Conservation (phyloP, 2,113 vertebrate genomes). For the Rhea americana region DNA sequence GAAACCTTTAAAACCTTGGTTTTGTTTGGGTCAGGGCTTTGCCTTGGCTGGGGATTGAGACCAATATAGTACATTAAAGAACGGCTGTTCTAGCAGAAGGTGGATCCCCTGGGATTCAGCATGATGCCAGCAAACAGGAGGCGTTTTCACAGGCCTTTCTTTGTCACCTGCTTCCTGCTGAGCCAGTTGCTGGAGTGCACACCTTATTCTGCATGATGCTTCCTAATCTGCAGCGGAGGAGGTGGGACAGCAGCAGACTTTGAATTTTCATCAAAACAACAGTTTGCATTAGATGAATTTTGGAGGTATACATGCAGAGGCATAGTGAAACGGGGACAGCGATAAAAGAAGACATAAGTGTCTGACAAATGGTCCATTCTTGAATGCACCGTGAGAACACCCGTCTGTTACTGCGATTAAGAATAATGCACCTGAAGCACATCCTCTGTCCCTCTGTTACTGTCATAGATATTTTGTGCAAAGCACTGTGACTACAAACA, state of each 20-base stretch:
- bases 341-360: not conserved
- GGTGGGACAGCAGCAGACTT: not conserved
- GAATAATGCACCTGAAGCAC: not conserved
- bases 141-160: not conserved
- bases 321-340: not conserved
- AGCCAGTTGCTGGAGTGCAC: not conserved
- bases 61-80: not conserved
- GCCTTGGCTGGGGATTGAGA: not conserved
- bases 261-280: not conserved
- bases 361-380: not conserved
- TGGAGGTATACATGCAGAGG: not conserved
- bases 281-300: rapidly evolving
- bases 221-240: rapidly evolving
- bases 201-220: rapidly evolving
- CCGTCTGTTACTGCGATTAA: not conserved
- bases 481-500: not conserved
- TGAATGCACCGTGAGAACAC: not conserved
- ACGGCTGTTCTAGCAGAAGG: not conserved
- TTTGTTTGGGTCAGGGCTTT: not conserved
- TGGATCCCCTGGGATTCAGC: not conserved
- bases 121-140: not conserved
- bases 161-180: rapidly evolving
- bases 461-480: not conserved
- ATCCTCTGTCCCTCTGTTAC: not conserved
- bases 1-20: not conserved